These are phyloP conservation scores for Xiphias gladius DNA, from an alignment of 2,113 vertebrate species.

Conservation along the genomic window DNA sequence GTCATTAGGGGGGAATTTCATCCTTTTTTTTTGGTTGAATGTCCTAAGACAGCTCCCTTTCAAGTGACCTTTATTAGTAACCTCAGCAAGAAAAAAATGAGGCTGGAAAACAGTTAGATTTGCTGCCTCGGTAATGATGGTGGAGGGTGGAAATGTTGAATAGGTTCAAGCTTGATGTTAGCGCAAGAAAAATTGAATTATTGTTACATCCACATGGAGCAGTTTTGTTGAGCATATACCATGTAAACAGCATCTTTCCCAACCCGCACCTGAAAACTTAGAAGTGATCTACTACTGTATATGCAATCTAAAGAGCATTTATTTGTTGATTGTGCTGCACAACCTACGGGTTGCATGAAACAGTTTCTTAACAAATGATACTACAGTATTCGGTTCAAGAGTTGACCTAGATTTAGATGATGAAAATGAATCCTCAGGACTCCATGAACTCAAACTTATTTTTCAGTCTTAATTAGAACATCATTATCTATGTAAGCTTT, in stretches of 20 bases:
- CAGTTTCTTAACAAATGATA: background rate
- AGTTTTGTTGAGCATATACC: background rate
- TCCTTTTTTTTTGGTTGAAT: background rate
- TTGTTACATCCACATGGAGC: background rate
- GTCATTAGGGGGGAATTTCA: conserved; percentile 6
- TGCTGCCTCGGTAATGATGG: background rate
- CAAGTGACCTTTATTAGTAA: conserved; percentile 7
- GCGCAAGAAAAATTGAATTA: background rate
- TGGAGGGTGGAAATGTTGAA: background rate
- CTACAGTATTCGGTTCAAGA: background rate
- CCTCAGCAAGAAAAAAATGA: background rate
- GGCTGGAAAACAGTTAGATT: background rate
- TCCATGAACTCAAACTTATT: conserved; percentile 21
- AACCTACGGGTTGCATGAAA: conserved; percentile 9
- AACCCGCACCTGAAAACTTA: background rate
- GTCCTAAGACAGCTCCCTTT: conserved; percentile 6
- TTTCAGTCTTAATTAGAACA: conserved; percentile 37
- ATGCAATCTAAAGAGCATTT: background rate
- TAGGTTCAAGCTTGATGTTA: background rate
- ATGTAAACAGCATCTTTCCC: background rate
- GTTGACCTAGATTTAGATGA: conserved; percentile 41
- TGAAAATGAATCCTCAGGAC: background rate
- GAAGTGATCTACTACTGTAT: background rate
- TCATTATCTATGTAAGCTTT: conserved; percentile 14
- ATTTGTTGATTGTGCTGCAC: conserved; percentile 22